Conservation (phyloP, 2,113 vertebrate species). For the Oncorhynchus masou region DNA sequence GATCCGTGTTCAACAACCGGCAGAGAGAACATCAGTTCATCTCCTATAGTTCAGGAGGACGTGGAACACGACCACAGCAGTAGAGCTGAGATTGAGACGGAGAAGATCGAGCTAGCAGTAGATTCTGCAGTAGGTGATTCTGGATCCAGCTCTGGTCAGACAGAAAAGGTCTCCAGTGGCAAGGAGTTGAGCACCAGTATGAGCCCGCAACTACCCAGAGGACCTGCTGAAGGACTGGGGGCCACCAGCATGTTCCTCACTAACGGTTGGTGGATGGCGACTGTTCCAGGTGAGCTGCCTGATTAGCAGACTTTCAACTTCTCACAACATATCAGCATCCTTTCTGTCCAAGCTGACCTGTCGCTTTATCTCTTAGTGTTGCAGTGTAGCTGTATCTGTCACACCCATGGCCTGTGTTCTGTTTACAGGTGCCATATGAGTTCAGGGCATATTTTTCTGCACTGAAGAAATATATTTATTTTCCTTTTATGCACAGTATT, state of each 20-base stretch:
- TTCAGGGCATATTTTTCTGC: no score
- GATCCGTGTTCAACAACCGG: background rate
- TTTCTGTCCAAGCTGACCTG: no score
- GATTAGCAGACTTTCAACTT: background rate
- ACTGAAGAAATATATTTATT: no score
- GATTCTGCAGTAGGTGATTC: background rate
- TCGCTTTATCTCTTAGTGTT: no score
- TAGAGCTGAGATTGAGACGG: background rate
- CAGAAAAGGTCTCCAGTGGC: background rate
- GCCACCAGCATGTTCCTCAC: background rate
- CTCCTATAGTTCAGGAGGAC: background rate
- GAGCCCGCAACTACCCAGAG: background rate
- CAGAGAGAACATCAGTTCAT: background rate
- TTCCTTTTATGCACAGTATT: no score
- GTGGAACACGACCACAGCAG: background rate
- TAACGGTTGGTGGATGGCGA: background rate
- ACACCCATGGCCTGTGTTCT: no score
- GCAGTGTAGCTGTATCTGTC: no score
- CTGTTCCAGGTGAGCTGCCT: background rate
- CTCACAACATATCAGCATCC: no score
- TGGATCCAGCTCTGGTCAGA: background rate
- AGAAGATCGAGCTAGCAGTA: background rate
- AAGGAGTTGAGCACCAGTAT: background rate
- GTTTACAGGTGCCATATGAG: no score
- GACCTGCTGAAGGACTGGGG: background rate